Percentiles rank a stretch among this genome's conserved stretches.
phyloP scores from a whole-genome alignment of 2,113 vertebrate species.

The Elachura formosa region DNA sequence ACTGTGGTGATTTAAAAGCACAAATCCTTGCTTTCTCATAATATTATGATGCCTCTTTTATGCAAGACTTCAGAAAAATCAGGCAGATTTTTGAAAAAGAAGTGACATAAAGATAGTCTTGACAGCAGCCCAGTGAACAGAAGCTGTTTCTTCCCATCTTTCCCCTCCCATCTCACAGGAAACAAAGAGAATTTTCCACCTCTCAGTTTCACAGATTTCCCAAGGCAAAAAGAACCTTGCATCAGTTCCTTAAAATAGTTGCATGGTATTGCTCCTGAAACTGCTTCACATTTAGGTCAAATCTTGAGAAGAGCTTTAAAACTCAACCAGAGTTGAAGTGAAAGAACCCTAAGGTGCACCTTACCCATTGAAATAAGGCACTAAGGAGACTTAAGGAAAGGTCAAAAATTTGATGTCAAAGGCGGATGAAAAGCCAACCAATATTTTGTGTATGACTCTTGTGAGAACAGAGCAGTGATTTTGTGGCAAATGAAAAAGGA shows the following conservation, averaged over 20 bases:
- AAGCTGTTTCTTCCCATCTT: neutral
- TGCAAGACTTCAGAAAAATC: neutral
- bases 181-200: constrained; percentile 25
- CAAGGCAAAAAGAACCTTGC: neutral
- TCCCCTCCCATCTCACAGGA: neutral
- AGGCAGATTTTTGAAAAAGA: neutral
- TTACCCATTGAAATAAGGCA: neutral
- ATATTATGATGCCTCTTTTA: neutral
- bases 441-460: neutral
- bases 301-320: neutral
- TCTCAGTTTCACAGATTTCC: neutral
- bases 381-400: neutral
- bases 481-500: neutral
- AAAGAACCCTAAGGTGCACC: neutral
- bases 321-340: neutral
- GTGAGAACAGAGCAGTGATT: neutral
- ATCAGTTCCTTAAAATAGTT: constrained; percentile 5
- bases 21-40: neutral
- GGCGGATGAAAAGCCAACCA: neutral
- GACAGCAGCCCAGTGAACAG: neutral
- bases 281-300: constrained; percentile 16
- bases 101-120: neutral
- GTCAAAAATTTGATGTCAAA: neutral
- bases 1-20: neutral
- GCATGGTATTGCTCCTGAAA: neutral